A percentile compares a stretch with the other conserved stretches of the same genome.
phyloP scores from a whole-genome alignment of 2,113 vertebrate genomes.

The Cyprinodon tularosa region DNA sequence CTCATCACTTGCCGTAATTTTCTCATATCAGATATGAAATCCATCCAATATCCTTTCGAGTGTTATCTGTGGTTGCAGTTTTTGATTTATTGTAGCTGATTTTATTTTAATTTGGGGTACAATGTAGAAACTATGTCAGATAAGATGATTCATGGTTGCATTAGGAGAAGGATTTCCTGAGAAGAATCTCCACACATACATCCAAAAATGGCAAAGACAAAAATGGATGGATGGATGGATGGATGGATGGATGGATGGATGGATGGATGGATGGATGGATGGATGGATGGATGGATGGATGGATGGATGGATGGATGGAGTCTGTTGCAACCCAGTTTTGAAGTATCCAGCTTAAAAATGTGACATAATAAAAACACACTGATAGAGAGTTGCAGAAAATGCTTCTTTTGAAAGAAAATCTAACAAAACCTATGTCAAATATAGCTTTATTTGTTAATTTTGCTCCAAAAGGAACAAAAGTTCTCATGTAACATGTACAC shows the following conservation, averaged over 20 bases:
- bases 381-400: neutral
- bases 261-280: no score
- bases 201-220: no score
- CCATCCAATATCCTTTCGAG: conserved; percentile 59
- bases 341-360: neutral
- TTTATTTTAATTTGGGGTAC: conserved; percentile 33
- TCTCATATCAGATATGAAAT: conserved; percentile 50
- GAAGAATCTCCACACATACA: neutral
- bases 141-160: conserved; percentile 5
- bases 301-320: no score
- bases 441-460: neutral
- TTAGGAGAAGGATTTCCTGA: conserved; percentile 10
- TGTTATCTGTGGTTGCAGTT: conserved; percentile 23
- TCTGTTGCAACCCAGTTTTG: neutral
- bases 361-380: neutral
- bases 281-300: no score
- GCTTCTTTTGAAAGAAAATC: neutral
- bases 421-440: neutral
- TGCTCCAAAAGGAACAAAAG: neutral
- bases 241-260: no score
- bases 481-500: neutral
- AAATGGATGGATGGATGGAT: neutral
- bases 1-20: conserved; percentile 35
- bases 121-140: conserved; percentile 20
- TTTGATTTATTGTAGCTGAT: conserved; percentile 3